phyloP scores from a whole-genome alignment of 2,113 vertebrate genomes.

The Prietella phreatophila region DNA sequence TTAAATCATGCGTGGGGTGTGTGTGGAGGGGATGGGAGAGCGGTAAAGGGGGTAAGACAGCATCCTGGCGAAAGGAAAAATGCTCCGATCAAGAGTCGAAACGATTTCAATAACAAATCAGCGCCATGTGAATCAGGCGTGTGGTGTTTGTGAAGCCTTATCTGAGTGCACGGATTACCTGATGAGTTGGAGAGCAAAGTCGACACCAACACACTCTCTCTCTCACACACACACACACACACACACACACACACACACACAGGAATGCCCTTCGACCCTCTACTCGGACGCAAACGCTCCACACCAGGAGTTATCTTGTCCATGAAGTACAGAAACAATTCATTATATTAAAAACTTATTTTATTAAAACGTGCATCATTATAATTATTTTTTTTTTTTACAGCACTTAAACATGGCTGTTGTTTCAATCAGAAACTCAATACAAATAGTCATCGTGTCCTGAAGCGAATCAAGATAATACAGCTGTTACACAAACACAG shows the following conservation, averaged over 20 bases:
- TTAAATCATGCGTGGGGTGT: background rate
- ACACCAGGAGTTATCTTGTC: background rate
- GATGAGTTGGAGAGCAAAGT: slow-evolving; percentile 70
- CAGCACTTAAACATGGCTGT: background rate
- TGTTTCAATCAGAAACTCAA: too few species aligned
- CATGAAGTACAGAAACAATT: background rate
- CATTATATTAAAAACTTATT: background rate
- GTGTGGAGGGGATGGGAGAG: too few species aligned
- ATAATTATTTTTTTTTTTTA: background rate
- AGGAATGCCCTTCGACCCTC: background rate
- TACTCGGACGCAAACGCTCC: background rate
- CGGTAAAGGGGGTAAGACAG: background rate
- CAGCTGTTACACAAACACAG: background rate
- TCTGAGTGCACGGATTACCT: slow-evolving; percentile 55
- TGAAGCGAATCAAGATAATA: background rate
- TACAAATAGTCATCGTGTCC: too few species aligned
- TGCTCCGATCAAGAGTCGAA: background rate
- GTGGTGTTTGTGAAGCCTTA: slow-evolving; percentile 57
- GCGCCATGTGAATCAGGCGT: slow-evolving; percentile 11
- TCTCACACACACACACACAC: background rate
- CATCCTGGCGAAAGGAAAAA: background rate
- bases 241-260: background rate
- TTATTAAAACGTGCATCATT: background rate
- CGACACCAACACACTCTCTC: slow-evolving; percentile 13
- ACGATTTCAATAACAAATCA: background rate